phyloP scores from a whole-genome alignment of 2,888 invertebrate species.

The Leistus spinibarbis region DNA sequence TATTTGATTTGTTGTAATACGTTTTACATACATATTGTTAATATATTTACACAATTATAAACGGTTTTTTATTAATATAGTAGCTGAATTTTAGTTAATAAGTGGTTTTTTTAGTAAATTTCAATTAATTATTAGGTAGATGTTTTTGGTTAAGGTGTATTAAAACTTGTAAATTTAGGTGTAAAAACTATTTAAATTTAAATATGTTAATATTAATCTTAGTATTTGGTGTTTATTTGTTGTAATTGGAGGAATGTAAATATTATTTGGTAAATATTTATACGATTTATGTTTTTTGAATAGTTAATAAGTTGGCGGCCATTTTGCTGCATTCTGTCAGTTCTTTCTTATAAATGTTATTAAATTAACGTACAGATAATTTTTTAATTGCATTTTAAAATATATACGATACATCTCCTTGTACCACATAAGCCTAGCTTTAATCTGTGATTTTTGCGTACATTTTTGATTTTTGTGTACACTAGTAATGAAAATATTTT shows the following conservation, averaged over 20 bases:
- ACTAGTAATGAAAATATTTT: conserved; percentile 27
- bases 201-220: background rate
- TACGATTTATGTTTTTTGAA: conserved; percentile 26
- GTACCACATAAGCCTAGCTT: conserved; percentile 24
- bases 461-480: conserved; percentile 30
- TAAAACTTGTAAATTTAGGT: no score
- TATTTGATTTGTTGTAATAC: background rate
- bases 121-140: no score
- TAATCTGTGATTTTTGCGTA: conserved; percentile 13
- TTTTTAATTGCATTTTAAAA: conserved; percentile 40
- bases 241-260: background rate
- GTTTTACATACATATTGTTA: background rate
- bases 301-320: conserved; percentile 40
- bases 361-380: conserved; percentile 38
- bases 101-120: no score
- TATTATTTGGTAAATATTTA: conserved; percentile 18
- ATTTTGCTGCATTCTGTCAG: conserved; percentile 43
- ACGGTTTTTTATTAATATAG: no score
- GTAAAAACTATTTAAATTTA: background rate
- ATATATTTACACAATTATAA: background rate
- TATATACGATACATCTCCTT: conserved; percentile 30
- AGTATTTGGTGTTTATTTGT: no score
- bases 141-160: no score
- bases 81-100: no score
- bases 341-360: conserved; percentile 41